phyloP scores from a whole-genome alignment of 2,888 invertebrate species.

The Drosophila testacea region DNA sequence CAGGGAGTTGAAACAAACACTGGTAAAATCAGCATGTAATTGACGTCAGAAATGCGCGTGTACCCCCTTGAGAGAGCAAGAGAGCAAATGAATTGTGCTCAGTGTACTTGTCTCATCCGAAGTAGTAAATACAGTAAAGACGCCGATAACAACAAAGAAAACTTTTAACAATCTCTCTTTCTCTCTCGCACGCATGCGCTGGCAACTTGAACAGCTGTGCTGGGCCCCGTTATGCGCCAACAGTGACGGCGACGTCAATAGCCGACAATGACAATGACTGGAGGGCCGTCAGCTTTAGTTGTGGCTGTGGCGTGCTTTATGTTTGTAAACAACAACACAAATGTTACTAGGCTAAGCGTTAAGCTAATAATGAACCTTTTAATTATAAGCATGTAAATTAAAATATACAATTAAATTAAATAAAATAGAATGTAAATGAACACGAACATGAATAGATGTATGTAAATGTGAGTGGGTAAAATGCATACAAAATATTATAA shows the following conservation, averaged over 20 bases:
- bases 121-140: conserved; percentile 22
- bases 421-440: conserved; percentile 23
- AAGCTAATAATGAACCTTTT: conserved; percentile 24
- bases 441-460: neutral
- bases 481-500: conserved; percentile 17
- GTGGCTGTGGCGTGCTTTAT: conserved; percentile 16
- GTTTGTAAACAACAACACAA: conserved; percentile 48
- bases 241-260: conserved; percentile 29
- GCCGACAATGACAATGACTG: conserved; percentile 61
- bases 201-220: conserved; percentile 47
- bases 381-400: conserved; percentile 14
- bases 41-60: conserved; percentile 56
- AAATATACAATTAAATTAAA: conserved; percentile 9
- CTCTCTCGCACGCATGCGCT: conserved; percentile 28
- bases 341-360: conserved; percentile 45
- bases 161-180: conserved; percentile 11
- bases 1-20: conserved; percentile 37
- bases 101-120: conserved; percentile 26
- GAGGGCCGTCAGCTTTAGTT: conserved; percentile 21
- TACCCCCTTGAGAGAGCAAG: conserved; percentile 40
- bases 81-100: conserved; percentile 10
- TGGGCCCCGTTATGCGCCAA: conserved; percentile 56
- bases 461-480: conserved; percentile 5
- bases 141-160: conserved; percentile 26
- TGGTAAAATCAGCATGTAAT: conserved; percentile 33